Evolutionary conservation across 92 coral and sea anemone species (phyloP).

Genomic region (Parazoanthus darwini): DNA sequence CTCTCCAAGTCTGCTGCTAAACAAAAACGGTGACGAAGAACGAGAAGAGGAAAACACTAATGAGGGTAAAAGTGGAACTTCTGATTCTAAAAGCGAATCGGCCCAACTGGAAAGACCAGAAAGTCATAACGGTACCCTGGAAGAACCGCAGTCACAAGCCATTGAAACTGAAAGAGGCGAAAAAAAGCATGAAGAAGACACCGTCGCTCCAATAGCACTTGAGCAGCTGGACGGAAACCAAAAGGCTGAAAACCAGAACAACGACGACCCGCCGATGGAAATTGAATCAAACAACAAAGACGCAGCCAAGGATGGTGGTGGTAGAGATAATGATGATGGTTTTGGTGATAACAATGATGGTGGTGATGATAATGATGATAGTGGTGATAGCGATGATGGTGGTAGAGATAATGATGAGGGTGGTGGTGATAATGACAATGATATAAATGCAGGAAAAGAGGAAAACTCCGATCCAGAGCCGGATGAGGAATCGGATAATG

Average conservation of each 20-base stretch:
- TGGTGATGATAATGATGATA: too few relatives aligned
- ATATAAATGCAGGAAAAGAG: neutral
- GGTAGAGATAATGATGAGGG: constrained; percentile 4
- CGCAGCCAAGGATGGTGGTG: constrained; percentile 30
- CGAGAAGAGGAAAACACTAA: neutral
- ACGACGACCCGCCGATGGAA: constrained; percentile 14
- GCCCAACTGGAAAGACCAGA: neutral
- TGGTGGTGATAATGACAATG: constrained; percentile 23
- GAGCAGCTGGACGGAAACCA: constrained; percentile 30
- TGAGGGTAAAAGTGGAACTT: neutral
- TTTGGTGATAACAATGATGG: too few relatives aligned
- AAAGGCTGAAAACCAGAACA: constrained; percentile 28
- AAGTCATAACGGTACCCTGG: neutral
- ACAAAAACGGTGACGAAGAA: neutral
- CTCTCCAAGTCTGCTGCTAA: neutral
- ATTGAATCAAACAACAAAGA: constrained; percentile 21
- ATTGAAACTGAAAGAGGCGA: neutral
- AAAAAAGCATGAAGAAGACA: constrained; percentile 5
- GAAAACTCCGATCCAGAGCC: constrained; percentile 18
- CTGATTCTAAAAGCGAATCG: neutral
- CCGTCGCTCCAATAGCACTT: neutral
- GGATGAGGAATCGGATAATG: neutral
- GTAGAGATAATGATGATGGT: neutral
- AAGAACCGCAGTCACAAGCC: neutral
- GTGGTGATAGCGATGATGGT: neutral